A percentile compares a stretch with the other conserved stretches of the same genome.
Conservation (phyloP, 2,113 vertebrate species). For the Verasper variegatus region DNA sequence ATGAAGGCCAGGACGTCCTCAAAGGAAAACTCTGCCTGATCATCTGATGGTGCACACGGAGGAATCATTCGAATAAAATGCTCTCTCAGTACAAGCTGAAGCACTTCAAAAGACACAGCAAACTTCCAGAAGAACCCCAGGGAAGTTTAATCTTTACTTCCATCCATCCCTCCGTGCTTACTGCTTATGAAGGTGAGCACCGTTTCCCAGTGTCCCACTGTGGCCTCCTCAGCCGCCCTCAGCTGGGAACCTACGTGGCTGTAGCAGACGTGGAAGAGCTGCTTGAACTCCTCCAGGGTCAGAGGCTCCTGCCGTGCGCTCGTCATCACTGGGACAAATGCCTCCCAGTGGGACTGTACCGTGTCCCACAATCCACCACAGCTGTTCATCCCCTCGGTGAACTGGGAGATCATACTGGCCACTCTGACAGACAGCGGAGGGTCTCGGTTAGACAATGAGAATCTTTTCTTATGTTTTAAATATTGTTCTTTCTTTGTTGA, state of each 20-base stretch:
- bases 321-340: constrained; percentile 72
- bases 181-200: constrained; percentile 63
- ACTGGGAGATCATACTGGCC: constrained; percentile 76
- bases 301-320: constrained; percentile 24
- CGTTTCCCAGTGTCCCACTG: constrained; percentile 63
- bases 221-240: constrained; percentile 64
- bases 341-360: constrained; percentile 58
- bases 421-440: constrained; percentile 51
- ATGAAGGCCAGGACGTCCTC: constrained; percentile 75
- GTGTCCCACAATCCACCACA: constrained; percentile 75
- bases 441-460: too few relatives aligned
- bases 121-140: too few relatives aligned
- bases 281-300: constrained; percentile 55
- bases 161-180: constrained; percentile 26
- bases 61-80: neutral
- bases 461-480: too few relatives aligned
- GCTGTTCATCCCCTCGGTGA: constrained; percentile 73
- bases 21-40: constrained; percentile 56
- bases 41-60: constrained; percentile 50
- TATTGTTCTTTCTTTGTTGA: too few relatives aligned
- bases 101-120: neutral
- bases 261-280: constrained; percentile 68
- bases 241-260: constrained; percentile 36
- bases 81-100: neutral
- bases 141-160: neutral